phyloP scores from a whole-genome alignment of 1,140 invertebrate species.

The Drosophila equinoxialis region DNA sequence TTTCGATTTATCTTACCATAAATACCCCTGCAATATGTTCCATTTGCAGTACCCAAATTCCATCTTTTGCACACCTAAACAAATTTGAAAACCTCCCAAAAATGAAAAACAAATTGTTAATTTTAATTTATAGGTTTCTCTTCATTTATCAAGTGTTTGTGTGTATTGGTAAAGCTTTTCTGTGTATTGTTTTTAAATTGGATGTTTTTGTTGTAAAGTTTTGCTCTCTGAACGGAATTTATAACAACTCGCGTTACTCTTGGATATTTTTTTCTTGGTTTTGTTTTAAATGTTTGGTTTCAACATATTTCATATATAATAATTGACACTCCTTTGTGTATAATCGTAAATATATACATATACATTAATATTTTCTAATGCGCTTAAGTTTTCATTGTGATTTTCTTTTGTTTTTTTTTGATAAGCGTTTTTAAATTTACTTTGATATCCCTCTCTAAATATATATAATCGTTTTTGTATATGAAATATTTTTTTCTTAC shows the following conservation, averaged over 20 bases:
- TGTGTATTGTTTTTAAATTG: constrained; percentile 44
- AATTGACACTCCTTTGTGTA: constrained; percentile 58
- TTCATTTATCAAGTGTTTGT: constrained; percentile 33
- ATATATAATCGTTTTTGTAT: constrained; percentile 60
- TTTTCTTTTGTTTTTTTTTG: constrained; percentile 26
- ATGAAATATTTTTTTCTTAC: constrained; percentile 51
- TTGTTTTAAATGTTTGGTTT: constrained; percentile 42
- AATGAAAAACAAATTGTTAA: background rate
- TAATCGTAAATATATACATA: constrained; percentile 18
- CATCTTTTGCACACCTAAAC: too few relatives aligned
- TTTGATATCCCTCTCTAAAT: constrained; percentile 41
- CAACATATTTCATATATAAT: constrained; percentile 57
- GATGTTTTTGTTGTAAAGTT: constrained; percentile 55
- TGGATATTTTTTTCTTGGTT: constrained; percentile 31
- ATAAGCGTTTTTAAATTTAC: constrained; percentile 30
- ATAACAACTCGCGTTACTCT: constrained; percentile 76
- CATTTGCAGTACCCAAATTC: too few relatives aligned
- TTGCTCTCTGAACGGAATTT: constrained; percentile 78
- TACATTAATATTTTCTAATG: constrained; percentile 29
- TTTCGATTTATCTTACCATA: too few relatives aligned
- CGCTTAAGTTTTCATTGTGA: constrained; percentile 36
- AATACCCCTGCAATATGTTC: too few relatives aligned
- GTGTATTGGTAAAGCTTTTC: constrained; percentile 66
- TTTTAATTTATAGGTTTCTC: constrained; percentile 33
- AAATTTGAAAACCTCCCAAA: background rate